Evolutionary conservation across 92 coral and sea anemone species (phyloP), one percentile per base, ranked within the genome.

Genomic region (Porites lobata): DNA sequence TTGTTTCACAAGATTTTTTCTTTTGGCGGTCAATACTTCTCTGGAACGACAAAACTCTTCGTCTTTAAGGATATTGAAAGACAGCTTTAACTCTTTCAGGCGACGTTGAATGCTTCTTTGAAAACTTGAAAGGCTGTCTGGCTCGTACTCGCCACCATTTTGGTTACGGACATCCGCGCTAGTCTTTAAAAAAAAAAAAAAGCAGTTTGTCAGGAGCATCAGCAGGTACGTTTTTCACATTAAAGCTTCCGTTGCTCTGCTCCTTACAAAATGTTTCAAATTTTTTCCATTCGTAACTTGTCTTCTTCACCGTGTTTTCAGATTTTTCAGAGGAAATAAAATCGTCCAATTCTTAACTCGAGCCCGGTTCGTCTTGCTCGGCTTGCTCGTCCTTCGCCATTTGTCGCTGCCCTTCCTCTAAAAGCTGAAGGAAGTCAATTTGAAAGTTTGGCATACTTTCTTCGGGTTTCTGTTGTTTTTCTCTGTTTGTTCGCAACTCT

Each of bases 101-200:
- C n/a, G n/a, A n/a, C n/a, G n/a, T n/a, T n/a, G n/a, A n/a, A n/a
- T n/a, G n/a, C n/a, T n/a, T n/a, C n/a, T n/a, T n/a, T n/a, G n/a
- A n/a, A n/a, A n/a, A 15, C 10, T 11, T 11, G 81, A 54, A 50
- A 91, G 54, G 18, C 71, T 71, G 69, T 76, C 82, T 11, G 89
- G 91, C 84, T 91, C 89, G 91, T 91, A 81, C 59, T 73, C 84
- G n/a, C 18, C 76, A 70, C 90, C 87, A 57, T 81, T 58, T 29
- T 56, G 56, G 12, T 87, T 78, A 7, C 86, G 72, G 61, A 91
- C 61, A 22, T 75, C 69, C n/a, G n/a, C n/a, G n/a, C n/a, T n/a
- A n/a, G n/a, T n/a, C n/a, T 58, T 74, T 81, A 47, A 91, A 86
- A 65, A 86, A 86, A 7, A 54, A 1, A 19, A 3, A 65, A 56